Evolutionary conservation across 2,888 invertebrate species (phyloP), one percentile per base, ranked within the genome.

Genomic region (Tachina fera): DNA sequence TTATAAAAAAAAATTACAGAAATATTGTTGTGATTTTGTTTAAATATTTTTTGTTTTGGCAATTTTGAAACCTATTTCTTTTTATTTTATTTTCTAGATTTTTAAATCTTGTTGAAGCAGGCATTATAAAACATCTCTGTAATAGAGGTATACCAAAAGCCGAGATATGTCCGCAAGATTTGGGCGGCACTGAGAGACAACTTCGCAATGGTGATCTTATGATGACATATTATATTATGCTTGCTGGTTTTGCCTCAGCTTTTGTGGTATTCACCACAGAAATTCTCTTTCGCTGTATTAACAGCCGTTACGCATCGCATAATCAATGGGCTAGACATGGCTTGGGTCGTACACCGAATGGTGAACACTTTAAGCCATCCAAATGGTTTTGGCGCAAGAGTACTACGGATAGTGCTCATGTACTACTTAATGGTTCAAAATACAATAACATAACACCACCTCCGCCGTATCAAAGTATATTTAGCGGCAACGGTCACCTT

Each of bases 211-310:
- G 95, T 5, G 97, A 97, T 91, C 94, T 97, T 1, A 91, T 95
- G 88, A 96, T 97, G 94, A 97, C 97, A 0, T 97, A 97, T 89
- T 93, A 95, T 87, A 95, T 97, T 1, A 96, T 97, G 90, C 93
- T 94, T 1, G 93, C 94, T 0, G 97, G 97, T 0, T 94, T 97
- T 76, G 93, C 93, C 0, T 94, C 96, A 0, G 95, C 96, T 0
- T 89, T 94, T 3, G 93, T 95, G 0, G 94, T 95, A 0, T 97
- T 97, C 89, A 90, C 94, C 45, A 93, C 94, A 9, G 97, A 97
- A 93, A 92, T 96, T 84, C 31, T 91, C 43, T 92, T 92, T 88
- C 91, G 92, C 14, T 92, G 84, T 49, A 83, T 92, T 31, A 92
- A 92, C 74, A 88, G 88, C 6, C 90, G 90, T 0, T 88, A 87